Conservation (phyloP, 2,888 invertebrate genomes). For the Mallateleia sp. region DNA sequence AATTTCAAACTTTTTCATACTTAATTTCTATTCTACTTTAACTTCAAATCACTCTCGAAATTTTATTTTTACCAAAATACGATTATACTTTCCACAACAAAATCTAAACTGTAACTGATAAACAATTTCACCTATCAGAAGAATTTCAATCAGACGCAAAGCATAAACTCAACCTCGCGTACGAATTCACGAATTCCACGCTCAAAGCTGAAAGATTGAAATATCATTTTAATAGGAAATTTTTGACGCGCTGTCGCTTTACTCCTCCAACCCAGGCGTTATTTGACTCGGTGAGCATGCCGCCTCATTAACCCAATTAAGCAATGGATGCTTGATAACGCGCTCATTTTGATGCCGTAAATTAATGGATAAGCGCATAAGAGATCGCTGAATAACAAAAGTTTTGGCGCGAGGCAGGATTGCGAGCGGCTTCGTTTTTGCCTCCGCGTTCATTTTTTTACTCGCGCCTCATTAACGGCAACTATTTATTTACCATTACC, state of each 20-base stretch:
- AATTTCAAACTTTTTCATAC: too few relatives aligned
- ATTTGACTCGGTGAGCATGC: conserved; percentile 83
- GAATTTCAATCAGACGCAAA: too few relatives aligned
- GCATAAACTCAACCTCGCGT: too few relatives aligned
- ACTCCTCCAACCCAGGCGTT: conserved; percentile 75
- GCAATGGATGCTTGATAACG: conserved; percentile 84
- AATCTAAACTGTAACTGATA: too few relatives aligned
- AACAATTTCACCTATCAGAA: too few relatives aligned
- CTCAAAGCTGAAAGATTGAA: conserved; percentile 18
- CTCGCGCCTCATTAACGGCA: conserved; percentile 52
- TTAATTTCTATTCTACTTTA: too few relatives aligned
- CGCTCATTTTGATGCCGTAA: conserved; percentile 82
- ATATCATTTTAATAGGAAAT: conserved; percentile 59
- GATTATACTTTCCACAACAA: too few relatives aligned
- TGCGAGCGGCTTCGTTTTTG: conserved; percentile 4
- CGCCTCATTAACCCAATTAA: conserved; percentile 88
- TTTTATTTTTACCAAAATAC: too few relatives aligned
- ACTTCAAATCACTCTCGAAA: too few relatives aligned
- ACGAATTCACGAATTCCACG: conserved; percentile 9
- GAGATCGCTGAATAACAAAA: conserved; percentile 59
- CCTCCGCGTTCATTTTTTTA: conserved; percentile 8
- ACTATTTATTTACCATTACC: conserved; percentile 44
- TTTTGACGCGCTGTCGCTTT: conserved; percentile 54
- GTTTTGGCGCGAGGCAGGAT: conserved; percentile 34
- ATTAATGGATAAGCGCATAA: conserved; percentile 80